Base-by-base conservation (phyloP, 2,888 invertebrate genomes). In the Maniola hyperantus region DNA sequence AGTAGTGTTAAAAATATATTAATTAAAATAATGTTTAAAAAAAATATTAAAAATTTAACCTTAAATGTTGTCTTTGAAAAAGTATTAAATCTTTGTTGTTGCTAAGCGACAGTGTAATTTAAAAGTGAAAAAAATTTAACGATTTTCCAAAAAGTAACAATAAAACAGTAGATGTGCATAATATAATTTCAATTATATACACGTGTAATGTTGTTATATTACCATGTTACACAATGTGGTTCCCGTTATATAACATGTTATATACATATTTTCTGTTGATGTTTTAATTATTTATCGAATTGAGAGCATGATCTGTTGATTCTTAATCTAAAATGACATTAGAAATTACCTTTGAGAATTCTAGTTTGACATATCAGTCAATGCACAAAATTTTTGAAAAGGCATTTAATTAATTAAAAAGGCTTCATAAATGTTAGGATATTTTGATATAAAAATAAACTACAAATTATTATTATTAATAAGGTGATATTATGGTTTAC, bases 351-450 rank as follows among this genome's bases (percentile, higher is more conserved):
- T 26, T 26, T 13, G 36, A 18, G 13, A 42, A n/a, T 44, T 33
- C 13, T 57, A 26, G 33, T 58, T 66, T 57, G 63, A 63, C 66
- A 63, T 67, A 63, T 67, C 58, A 46, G 39, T 59, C 44, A 59
- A 36, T 67, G 67, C 67, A 67, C 67, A 67, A 67, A 46, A 34
- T 59, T 48, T n/a, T 42, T 10, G n/a, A 26, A 59, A 33, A 59
- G 33, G 46, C 59, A 34, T 59, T 59, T 33, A 20, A 34, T 54
- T 34, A 15, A 34, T 15, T 34, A 39, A 54, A 39, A 57, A 34
- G 18, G 15, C 54, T 54, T 57, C 18, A 20, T 42, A 20, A 57
- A 42, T 57, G 54, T 54, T 36, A 42, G 13, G 18, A 36, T 1
- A 42, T 42, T 57, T 42, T 57, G 34, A 39, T 42, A 39, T 39